Evolutionary conservation across 2,113 vertebrate genomes (phyloP).

Genomic region (Pogonocichla stellata): DNA sequence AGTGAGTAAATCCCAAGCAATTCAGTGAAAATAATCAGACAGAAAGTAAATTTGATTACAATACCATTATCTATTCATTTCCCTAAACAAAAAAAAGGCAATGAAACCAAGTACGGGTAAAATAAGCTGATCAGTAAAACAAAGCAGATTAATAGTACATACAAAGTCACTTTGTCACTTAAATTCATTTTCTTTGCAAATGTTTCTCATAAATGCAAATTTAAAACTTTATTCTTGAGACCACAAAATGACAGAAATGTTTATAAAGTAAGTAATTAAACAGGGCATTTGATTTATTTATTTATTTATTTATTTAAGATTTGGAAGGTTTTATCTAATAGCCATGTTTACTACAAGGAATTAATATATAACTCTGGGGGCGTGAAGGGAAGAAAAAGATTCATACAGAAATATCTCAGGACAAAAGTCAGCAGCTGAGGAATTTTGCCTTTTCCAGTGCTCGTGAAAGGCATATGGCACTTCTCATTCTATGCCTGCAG

Average conservation of each 20-base stretch:
- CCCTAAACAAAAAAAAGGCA: not conserved
- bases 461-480: not conserved
- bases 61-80: not conserved
- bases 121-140: conserved; percentile 12
- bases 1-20: not conserved
- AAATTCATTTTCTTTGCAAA: conserved; percentile 5
- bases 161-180: not conserved
- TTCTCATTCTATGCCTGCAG: not conserved
- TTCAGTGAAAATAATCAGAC: not conserved
- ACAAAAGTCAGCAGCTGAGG: not conserved
- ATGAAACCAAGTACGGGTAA: not conserved
- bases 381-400: not conserved
- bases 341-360: not conserved
- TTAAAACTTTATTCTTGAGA: not conserved
- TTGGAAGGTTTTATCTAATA: not conserved
- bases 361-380: not conserved
- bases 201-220: conserved; percentile 19
- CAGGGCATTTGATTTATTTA: not conserved
- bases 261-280: not conserved
- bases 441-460: not conserved
- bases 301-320: not conserved
- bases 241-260: not conserved
- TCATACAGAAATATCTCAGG: not conserved
- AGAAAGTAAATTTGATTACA: conserved; percentile 1
- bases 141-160: not conserved